Evolutionary conservation across 2,888 invertebrate genomes (phyloP).

Genomic region (Habrosyne pyritoides): DNA sequence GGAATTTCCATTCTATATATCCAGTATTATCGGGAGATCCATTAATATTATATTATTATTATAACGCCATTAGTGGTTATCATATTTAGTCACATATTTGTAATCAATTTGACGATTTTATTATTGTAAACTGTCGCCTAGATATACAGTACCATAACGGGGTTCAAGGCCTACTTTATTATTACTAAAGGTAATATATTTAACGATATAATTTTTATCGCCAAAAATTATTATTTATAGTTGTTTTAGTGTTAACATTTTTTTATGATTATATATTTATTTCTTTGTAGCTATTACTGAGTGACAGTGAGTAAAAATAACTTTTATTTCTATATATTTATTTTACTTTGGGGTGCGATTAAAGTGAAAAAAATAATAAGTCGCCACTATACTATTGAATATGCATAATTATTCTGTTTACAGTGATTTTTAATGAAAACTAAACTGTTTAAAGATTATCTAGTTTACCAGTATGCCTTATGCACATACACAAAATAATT

Average conservation of each 20-base stretch:
- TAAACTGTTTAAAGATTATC: too few relatives aligned
- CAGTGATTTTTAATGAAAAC: too few relatives aligned
- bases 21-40: constrained; percentile 48
- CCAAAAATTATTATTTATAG: constrained; percentile 27
- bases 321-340: too few relatives aligned
- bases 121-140: constrained; percentile 28
- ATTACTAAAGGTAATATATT: constrained; percentile 8
- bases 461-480: too few relatives aligned
- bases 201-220: constrained; percentile 24
- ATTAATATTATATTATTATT: constrained; percentile 31
- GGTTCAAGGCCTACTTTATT: constrained; percentile 53
- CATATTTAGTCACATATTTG: constrained; percentile 46
- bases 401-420: too few relatives aligned
- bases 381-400: too few relatives aligned
- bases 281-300: too few relatives aligned
- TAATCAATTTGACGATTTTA: constrained; percentile 49
- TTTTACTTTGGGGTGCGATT: too few relatives aligned
- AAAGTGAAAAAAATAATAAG: too few relatives aligned
- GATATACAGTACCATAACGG: constrained; percentile 27
- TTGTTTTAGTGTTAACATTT: not conserved
- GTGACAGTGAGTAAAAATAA: too few relatives aligned
- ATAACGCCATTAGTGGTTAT: constrained; percentile 34
- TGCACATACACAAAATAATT: too few relatives aligned
- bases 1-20: constrained; percentile 45
- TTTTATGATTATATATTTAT: not conserved